Base-by-base conservation (phyloP, 1,140 invertebrate species). In the Drosophila tristis region DNA sequence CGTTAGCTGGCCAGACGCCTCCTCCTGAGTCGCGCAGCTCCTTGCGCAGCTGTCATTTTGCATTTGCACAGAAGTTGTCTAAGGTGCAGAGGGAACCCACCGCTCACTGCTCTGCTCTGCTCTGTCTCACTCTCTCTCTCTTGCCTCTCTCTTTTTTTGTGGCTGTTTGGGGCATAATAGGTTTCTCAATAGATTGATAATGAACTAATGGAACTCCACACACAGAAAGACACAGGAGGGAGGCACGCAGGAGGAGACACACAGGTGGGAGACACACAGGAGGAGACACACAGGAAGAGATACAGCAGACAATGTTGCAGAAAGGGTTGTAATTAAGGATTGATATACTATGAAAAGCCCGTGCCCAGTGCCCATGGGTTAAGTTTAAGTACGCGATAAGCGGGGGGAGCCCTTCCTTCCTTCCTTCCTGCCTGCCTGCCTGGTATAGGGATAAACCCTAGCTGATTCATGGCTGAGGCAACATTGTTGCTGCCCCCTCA, bases 61-160 rank as follows among this genome's bases (percentile, higher is more conserved):
- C 64, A 79, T 79, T 84, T 65, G 79, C 70, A 74, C 62, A 61
- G 62, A 72, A 76, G 65, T 80, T 61, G 62, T 68, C 58, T 42
- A 26, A 56, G 26, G 39, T 53, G 15, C 4, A 25, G 49, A 48
- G 39, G 55, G 31, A 49, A 20, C 23, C 29, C 25, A 20, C 1
- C 20, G 20, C 20, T 20, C 25, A 20, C 20, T 2, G 20, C 20
- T 20, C 63, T 20, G 25, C 66, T 54, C 20, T 39, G 16, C n/a
- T n/a, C n/a, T 16, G 0, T 16, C 16, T 16, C 16, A 35, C 66
- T 45, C 70, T 53, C 48, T 57, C 60, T 43, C 47, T 20, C 20
- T 63, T 65, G 44, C 23, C 23, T 16, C 16, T 16, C 25, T 16
- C 45, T 47, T 45, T 42, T 23, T 66, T 47, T 53, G 63, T 16